Conservation (phyloP, 2,797 vertebrate species). For the Thunnus albacares region DNA sequence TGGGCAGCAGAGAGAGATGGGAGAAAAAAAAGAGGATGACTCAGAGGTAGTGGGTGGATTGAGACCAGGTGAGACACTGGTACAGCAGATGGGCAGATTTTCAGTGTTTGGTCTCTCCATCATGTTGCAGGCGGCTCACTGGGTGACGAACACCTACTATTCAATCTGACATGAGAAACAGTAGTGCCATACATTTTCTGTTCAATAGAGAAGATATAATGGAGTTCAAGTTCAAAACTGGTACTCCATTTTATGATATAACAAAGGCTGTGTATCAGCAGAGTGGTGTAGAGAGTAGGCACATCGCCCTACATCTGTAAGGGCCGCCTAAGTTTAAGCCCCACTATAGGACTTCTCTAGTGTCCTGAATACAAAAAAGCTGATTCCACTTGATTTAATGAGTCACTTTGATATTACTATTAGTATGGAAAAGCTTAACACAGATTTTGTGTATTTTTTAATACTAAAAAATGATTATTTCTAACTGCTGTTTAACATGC, state of each 20-base stretch:
- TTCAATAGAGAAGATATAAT: slow-evolving; percentile 14
- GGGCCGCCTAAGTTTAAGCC: too few species aligned
- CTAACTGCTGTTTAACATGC: background rate
- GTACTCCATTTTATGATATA: slow-evolving; percentile 9
- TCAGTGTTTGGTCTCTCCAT: slow-evolving; percentile 59
- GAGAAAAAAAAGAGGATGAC: slow-evolving; percentile 66
- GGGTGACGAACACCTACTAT: slow-evolving; percentile 57
- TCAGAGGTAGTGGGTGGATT: slow-evolving; percentile 79
- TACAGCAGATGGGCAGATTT: slow-evolving; percentile 76
- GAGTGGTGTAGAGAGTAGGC: slow-evolving; percentile 5
- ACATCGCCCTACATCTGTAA: background rate
- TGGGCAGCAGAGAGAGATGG: slow-evolving; percentile 67
- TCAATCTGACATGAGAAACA: slow-evolving; percentile 42
- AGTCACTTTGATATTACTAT: background rate
- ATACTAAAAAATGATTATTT: background rate
- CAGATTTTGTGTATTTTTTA: background rate
- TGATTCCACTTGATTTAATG: background rate
- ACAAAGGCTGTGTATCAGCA: slow-evolving; percentile 27
- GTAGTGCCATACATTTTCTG: slow-evolving; percentile 25
- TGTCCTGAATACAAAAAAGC: slow-evolving; percentile 1
- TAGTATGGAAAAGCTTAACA: background rate
- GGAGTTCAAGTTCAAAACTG: slow-evolving; percentile 27
- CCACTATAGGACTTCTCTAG: background rate
- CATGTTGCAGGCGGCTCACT: slow-evolving; percentile 55
- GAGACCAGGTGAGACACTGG: slow-evolving; percentile 80